phyloP scores from a whole-genome alignment of 92 coral and sea anemone genomes.

The Pocillopora meandrina region DNA sequence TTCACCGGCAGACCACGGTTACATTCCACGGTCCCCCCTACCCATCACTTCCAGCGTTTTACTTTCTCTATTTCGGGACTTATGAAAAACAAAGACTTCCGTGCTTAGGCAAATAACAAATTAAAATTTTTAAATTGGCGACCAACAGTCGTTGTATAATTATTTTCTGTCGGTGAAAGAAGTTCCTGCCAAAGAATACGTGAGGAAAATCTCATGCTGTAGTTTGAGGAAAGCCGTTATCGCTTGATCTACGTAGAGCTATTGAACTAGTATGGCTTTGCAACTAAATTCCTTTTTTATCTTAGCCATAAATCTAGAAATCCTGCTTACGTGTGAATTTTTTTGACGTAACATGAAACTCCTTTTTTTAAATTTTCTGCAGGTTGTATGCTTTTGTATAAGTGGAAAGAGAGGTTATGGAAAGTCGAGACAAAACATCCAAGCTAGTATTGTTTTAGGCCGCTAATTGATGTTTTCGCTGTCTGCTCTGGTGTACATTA shows the following conservation, averaged over 20 bases:
- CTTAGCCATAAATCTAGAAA: not conserved
- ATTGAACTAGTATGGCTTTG: not conserved
- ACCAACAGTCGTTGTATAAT: too few species aligned
- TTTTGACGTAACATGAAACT: not conserved
- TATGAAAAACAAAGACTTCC: too few species aligned
- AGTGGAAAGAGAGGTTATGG: not conserved
- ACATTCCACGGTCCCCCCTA: too few species aligned
- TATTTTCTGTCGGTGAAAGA: too few species aligned
- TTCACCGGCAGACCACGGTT: too few species aligned
- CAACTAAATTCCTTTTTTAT: not conserved
- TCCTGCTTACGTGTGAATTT: not conserved
- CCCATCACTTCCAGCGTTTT: too few species aligned
- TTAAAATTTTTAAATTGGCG: too few species aligned
- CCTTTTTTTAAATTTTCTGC: not conserved
- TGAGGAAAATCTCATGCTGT: not conserved
- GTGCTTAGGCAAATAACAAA: too few species aligned
- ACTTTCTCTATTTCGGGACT: too few species aligned
- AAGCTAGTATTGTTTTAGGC: not conserved
- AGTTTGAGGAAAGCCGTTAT: not conserved
- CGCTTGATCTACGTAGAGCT: not conserved
- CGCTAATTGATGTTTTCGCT: slow-evolving; percentile 1
- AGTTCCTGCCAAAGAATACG: too few species aligned
- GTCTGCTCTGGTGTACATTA: slow-evolving; percentile 14
- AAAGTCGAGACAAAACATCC: not conserved
- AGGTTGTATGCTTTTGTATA: not conserved